Evolutionary conservation across 2,113 vertebrate genomes (phyloP).

Genomic region (Scomber colias): DNA sequence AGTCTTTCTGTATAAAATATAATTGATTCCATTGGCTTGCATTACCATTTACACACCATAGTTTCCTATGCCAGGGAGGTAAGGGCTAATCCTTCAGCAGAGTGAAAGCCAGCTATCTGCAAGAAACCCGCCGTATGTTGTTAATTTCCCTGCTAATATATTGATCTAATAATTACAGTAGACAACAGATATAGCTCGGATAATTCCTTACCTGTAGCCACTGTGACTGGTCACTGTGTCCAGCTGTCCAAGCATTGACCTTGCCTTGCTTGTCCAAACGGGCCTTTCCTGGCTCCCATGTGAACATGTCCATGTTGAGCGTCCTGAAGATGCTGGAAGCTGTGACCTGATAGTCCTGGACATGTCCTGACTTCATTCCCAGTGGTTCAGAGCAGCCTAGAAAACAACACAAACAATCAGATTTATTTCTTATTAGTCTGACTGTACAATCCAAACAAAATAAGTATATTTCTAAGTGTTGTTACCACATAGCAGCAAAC

Average conservation of each 20-base stretch:
- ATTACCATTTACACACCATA: slow-evolving; percentile 39
- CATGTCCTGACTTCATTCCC: slow-evolving; percentile 97
- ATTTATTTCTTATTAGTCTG: neutral
- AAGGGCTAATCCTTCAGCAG: slow-evolving; percentile 47
- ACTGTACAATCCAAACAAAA: neutral
- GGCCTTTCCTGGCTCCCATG: slow-evolving; percentile 98
- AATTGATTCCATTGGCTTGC: slow-evolving; percentile 49
- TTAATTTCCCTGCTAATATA: slow-evolving; percentile 27
- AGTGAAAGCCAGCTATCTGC: slow-evolving; percentile 35
- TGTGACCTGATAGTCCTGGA: slow-evolving; percentile 96
- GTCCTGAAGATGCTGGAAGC: slow-evolving; percentile 97
- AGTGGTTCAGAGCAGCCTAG: slow-evolving; percentile 97
- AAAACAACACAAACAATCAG: slow-evolving; percentile 28
- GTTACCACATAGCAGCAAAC: neutral
- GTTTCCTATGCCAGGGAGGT: slow-evolving; percentile 48
- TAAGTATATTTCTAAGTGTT: neutral
- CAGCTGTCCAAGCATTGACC: slow-evolving; percentile 98
- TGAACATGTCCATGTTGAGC: slow-evolving; percentile 99
- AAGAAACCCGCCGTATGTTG: slow-evolving; percentile 13
- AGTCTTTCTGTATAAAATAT: slow-evolving; percentile 25
- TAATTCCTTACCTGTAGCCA: slow-evolving; percentile 93
- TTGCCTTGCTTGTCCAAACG: slow-evolving; percentile 98
- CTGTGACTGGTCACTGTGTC: slow-evolving; percentile 96
- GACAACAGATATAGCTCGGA: slow-evolving; percentile 10
- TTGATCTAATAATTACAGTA: slow-evolving; percentile 18